phyloP scores from a whole-genome alignment of 2,113 vertebrate genomes.

The Gasterosteus nipponicus region DNA sequence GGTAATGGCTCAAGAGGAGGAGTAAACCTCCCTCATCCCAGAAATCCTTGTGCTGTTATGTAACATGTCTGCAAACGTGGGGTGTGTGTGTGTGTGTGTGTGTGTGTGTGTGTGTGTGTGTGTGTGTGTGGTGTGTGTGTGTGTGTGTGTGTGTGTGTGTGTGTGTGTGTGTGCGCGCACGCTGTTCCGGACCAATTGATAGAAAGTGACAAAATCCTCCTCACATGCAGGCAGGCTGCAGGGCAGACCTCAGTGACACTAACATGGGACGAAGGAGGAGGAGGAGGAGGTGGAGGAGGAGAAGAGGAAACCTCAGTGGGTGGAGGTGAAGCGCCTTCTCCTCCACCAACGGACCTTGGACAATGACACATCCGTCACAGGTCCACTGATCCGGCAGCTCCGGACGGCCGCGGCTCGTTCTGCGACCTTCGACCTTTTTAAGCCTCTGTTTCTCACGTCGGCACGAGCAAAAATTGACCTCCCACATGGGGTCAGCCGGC shows the following conservation, averaged over 20 bases:
- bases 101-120: constrained; percentile 20
- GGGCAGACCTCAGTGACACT: constrained; percentile 66
- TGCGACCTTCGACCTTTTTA: constrained; percentile 19
- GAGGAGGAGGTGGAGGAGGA: constrained; percentile 1
- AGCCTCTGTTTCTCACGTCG: background rate
- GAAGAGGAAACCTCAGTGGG: constrained; percentile 38
- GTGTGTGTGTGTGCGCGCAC: constrained; percentile 2
- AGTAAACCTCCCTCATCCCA: constrained; percentile 59
- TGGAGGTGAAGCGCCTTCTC: constrained; percentile 38
- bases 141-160: constrained; percentile 29
- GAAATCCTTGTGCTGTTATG: constrained; percentile 70
- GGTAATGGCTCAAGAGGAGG: constrained; percentile 32
- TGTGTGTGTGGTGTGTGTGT: constrained; percentile 27
- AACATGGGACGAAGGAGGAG: constrained; percentile 46
- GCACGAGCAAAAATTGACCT: constrained; percentile 1
- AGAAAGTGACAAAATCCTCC: constrained; percentile 72
- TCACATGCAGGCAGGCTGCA: constrained; percentile 58
- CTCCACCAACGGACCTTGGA: constrained; percentile 15
- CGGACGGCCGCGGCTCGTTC: constrained; percentile 5
- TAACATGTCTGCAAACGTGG: constrained; percentile 65
- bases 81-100: constrained; percentile 30
- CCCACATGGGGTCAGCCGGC: background rate
- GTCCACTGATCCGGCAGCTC: constrained; percentile 1
- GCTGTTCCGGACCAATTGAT: constrained; percentile 56
- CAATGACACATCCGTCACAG: constrained; percentile 47